Evolutionary conservation across 53 echinoderm and acorn worm genomes (phyloP), one percentile per base, ranked within the genome.

Genomic region (Arbacia lixula): DNA sequence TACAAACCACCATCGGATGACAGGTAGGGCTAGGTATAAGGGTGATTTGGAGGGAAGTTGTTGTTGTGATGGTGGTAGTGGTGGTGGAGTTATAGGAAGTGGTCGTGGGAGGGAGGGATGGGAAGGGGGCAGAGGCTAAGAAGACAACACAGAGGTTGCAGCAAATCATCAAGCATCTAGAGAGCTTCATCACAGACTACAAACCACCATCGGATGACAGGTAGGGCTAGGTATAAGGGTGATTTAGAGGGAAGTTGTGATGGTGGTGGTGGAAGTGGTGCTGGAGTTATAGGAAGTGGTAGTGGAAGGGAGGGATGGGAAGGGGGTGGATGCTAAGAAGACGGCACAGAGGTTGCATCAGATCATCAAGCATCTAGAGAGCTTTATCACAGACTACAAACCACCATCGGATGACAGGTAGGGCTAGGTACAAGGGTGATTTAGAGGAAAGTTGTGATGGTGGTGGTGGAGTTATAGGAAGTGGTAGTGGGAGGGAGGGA

Each of bases 301-400:
- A n/a, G n/a, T n/a, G n/a, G n/a, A n/a, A n/a, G n/a, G n/a, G n/a
- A n/a, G n/a, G n/a, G 19, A 57, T 20, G 16, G 21, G 22, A 21
- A 14, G 5, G 21, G n/a, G 9, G 58, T 11, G n/a, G 90, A 91
- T 0, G 60, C 68, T 33, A 89, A 83, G 34, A 87, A 64, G 64
- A 64, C 64, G 6, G 64, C 64, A 9, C 6, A 8, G 9, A 64
- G 64, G 19, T 19, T 64, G 8, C 64, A 64, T 6, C 64, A 64
- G 19, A 64, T 32, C 64, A 64, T 64, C 64, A 64, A 31, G 30
- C 64, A 64, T n/a, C 19, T 64, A 19, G 64, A 64, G 64, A 64
- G 30, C 30, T 64, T 64, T 32, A 64, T 64, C 33, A 31, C 64
- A 9, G 64, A 64, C 9, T 64, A 31, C 33, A 64, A 32, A 64